Evolutionary conservation across 2,888 invertebrate species (phyloP).

Genomic region (Dicyrtoma fusca): DNA sequence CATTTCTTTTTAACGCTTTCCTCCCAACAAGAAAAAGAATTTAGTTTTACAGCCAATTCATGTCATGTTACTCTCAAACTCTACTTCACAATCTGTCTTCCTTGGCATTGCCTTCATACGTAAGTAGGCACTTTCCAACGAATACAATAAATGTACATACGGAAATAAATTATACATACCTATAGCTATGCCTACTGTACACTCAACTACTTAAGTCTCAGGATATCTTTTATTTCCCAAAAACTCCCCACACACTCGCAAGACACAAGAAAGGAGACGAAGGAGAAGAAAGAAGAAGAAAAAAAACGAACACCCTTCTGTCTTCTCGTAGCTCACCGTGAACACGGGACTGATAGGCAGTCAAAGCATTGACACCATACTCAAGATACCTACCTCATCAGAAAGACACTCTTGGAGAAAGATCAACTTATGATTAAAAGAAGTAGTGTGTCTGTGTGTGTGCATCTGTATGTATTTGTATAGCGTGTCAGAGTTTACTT

Average conservation of each 20-base stretch:
- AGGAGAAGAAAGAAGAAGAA: neutral
- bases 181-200: neutral
- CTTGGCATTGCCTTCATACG: neutral
- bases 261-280: neutral
- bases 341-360: no score
- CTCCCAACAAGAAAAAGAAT: conserved; percentile 26
- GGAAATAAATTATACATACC: neutral
- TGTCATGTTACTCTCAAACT: conserved; percentile 33
- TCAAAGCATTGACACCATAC: neutral
- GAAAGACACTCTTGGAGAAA: neutral
- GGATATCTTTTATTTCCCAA: neutral
- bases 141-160: neutral
- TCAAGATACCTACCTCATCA: no score
- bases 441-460: neutral
- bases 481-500: neutral
- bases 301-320: conserved; percentile 9
- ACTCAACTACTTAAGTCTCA: neutral
- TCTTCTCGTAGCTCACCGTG: neutral
- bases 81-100: conserved; percentile 23
- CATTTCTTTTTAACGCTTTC: conserved; percentile 20
- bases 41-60: conserved; percentile 35
- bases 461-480: neutral
- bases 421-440: neutral
- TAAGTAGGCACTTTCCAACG: neutral
- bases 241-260: neutral